Base-by-base conservation (phyloP, 2,797 vertebrate genomes). In the Lagocephalus sceleratus region DNA sequence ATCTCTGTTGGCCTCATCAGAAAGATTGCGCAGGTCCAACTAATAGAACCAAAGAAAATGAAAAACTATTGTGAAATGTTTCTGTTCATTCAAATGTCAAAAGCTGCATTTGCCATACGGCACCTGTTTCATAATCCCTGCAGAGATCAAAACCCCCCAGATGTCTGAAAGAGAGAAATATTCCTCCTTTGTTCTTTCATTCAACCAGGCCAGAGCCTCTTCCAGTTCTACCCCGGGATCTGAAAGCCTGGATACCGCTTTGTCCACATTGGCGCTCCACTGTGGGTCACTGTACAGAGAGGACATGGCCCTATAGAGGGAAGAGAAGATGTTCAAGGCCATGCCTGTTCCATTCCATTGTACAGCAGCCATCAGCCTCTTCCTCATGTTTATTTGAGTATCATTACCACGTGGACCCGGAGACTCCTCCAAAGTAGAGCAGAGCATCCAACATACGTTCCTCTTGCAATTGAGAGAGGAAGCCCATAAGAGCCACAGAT, bases 401-500 rank as follows among this genome's bases (percentile, higher is more conserved):
- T 29, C 10, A 7, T 35, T 4, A 35, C 32, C 32, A 35, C 5
- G 32, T 35, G 32, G 32, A 35, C 12, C 32, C 32, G 14, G 32
- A 35, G 10, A 35, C 32, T 35, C 32, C 32, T 3, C 32, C 32
- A 14, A 35, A 35, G 32, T 35, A 35, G 26, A 29, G 73, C 59
- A 88, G 2, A 4, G 61, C 25, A 66, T 81, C 72, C 74, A 87
- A 25, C 51, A 87, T 59, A 8, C 46, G 54, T 1, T 87, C 84
- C 19, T 76, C 32, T 20, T 60, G 26, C 84, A 88, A 50, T 66
- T 87, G 81, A 50, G 75, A 40, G 14, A 85, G 67, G 7, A 60
- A 71, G 1, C 85, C 85, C n/a, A 84, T 23, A 45, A 86, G 51
- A 51, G 54, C 52, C 51, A 88, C 73, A 0, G 85, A 84, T 8